Evolutionary conservation across 2,113 vertebrate genomes (phyloP).

Genomic region (Elanoides forficatus): DNA sequence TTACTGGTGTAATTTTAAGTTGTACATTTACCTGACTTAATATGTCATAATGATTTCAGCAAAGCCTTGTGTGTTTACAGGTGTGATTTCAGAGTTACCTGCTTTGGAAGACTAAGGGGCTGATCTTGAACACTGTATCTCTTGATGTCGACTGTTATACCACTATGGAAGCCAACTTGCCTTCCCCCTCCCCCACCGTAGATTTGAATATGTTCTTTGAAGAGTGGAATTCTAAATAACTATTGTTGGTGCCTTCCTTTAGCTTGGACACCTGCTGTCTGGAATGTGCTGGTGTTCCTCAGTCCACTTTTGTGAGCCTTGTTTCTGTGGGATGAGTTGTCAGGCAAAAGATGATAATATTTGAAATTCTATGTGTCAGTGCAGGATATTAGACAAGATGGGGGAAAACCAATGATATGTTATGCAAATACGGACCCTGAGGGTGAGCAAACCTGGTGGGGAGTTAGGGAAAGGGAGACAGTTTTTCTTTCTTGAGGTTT

Average conservation of each 20-base stretch:
- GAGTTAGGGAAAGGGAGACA: not conserved
- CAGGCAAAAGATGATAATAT: not conserved
- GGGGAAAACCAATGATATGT: not conserved
- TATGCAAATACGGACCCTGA: not conserved
- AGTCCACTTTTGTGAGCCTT: not conserved
- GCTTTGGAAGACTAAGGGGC: not conserved
- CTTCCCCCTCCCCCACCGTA: accelerated
- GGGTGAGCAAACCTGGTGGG: not conserved
- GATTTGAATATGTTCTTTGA: not conserved
- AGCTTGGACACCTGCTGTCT: not conserved
- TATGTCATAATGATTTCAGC: not conserved
- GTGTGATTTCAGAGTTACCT: not conserved
- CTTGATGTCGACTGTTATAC: not conserved
- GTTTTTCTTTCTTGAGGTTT: not conserved
- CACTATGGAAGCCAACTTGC: not conserved
- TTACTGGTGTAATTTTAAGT: not conserved
- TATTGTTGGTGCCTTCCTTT: not conserved
- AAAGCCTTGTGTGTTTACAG: not conserved
- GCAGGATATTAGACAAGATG: not conserved
- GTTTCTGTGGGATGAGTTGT: not conserved
- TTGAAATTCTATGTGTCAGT: not conserved
- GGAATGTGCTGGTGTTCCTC: not conserved
- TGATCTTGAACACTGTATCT: not conserved
- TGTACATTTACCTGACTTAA: not conserved
- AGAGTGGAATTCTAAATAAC: not conserved